Conservation (phyloP, 2,888 invertebrate species). For the Cryptus armator region DNA sequence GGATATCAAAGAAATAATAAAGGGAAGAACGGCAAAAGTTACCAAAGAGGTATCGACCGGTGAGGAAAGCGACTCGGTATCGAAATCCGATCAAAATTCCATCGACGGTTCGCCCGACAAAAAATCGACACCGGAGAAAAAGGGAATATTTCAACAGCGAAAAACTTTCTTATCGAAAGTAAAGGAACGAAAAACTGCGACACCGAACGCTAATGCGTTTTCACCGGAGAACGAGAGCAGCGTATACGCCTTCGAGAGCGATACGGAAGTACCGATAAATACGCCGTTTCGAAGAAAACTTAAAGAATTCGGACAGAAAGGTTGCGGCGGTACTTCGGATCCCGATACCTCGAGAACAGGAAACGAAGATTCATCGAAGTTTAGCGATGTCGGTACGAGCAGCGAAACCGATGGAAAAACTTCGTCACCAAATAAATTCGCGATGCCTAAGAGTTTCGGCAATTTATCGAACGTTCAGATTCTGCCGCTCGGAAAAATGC, state of each 20-base stretch:
- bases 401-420: conserved; percentile 54
- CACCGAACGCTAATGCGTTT: conserved; percentile 87
- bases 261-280: conserved; percentile 87
- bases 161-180: conserved; percentile 87
- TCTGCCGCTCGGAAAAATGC: conserved; percentile 81
- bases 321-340: conserved; percentile 41
- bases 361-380: conserved; percentile 54
- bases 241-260: conserved; percentile 90
- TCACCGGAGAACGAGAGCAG: conserved; percentile 90
- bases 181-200: conserved; percentile 85
- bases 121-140: conserved; percentile 72
- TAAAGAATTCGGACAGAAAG: conserved; percentile 77
- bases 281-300: conserved; percentile 86
- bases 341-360: conserved; percentile 47
- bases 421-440: conserved; percentile 73
- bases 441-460: conserved; percentile 80
- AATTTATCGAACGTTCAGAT: conserved; percentile 81
- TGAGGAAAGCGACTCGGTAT: conserved; percentile 76
- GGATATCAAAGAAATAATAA: conserved; percentile 75
- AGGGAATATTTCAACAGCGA: conserved; percentile 82
- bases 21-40: conserved; percentile 80
- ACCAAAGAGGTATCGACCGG: conserved; percentile 75
- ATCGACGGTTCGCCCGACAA: conserved; percentile 76
- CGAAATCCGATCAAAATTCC: conserved; percentile 78
- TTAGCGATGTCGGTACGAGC: conserved; percentile 60